Evolutionary conservation across 1,140 invertebrate species (phyloP).

Genomic region (Rhagoletis pomonella): DNA sequence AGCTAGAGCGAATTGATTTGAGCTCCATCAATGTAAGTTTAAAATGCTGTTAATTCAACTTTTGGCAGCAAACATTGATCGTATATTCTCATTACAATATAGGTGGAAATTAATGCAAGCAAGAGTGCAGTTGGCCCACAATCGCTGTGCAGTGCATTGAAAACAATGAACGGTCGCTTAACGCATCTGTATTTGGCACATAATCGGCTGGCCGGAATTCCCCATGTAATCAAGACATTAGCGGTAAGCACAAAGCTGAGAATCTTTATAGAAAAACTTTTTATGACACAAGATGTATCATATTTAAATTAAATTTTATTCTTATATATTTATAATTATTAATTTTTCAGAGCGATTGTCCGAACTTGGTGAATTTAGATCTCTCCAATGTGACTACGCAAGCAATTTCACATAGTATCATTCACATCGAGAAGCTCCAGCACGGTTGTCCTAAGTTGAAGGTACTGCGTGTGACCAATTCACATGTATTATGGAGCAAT

Average conservation of each 20-base stretch:
- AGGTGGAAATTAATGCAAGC: slow-evolving; percentile 73
- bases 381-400: slow-evolving; percentile 84
- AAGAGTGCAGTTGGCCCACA: slow-evolving; percentile 72
- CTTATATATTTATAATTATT: not conserved
- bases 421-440: slow-evolving; percentile 86
- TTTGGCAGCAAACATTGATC: not conserved
- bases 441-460: slow-evolving; percentile 85
- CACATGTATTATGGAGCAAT: slow-evolving; percentile 82
- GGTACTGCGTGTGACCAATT: slow-evolving; percentile 86
- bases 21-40: slow-evolving; percentile 76
- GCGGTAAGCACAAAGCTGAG: slow-evolving; percentile 76
- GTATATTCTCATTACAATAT: not conserved
- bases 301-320: slow-evolving; percentile 43
- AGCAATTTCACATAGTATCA: slow-evolving; percentile 80
- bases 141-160: slow-evolving; percentile 74
- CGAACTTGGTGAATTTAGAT: slow-evolving; percentile 85
- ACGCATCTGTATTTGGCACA: slow-evolving; percentile 86
- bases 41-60: not conserved
- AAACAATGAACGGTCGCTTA: slow-evolving; percentile 81
- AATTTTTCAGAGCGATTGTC: slow-evolving; percentile 80
- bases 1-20: slow-evolving; percentile 82
- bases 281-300: too few species aligned
- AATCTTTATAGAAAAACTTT: not conserved
- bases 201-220: slow-evolving; percentile 85
- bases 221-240: slow-evolving; percentile 82